These are phyloP conservation scores for Carettochelys insculpta DNA, from an alignment of 2,113 vertebrate species.

Conservation along the genomic window DNA sequence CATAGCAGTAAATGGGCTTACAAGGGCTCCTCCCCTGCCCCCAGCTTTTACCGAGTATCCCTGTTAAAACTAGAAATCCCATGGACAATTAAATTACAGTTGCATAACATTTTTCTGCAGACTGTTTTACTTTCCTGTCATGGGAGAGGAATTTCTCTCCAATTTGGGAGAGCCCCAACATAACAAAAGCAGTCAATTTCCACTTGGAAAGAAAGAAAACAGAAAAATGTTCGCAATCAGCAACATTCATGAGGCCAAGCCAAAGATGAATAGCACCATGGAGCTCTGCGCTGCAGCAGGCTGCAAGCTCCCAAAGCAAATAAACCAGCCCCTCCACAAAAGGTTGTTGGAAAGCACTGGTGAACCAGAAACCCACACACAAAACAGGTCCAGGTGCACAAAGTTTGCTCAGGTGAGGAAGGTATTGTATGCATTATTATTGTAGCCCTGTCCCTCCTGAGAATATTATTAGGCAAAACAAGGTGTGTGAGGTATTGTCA, in stretches of 20 bases:
- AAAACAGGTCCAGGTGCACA: rapidly evolving
- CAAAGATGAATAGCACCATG: neutral
- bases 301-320: neutral
- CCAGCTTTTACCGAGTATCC: neutral
- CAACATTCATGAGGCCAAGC: neutral
- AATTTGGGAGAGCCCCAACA: slow-evolving; percentile 21
- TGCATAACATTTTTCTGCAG: slow-evolving; percentile 8
- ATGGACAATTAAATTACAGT: neutral
- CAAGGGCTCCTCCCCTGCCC: neutral
- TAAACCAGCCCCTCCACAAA: neutral
- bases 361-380: neutral
- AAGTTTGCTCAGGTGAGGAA: neutral
- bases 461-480: neutral
- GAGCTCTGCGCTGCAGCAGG: neutral
- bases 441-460: neutral
- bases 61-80: neutral
- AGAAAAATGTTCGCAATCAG: neutral
- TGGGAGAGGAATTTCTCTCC: slow-evolving; percentile 11
- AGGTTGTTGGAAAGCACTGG: neutral
- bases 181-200: slow-evolving; percentile 38
- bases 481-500: neutral
- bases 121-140: slow-evolving; percentile 43
- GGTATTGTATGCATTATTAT: neutral
- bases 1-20: neutral
- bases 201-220: slow-evolving; percentile 8